phyloP scores from a whole-genome alignment of 2,888 invertebrate genomes.

The Lacanobia oleracea region DNA sequence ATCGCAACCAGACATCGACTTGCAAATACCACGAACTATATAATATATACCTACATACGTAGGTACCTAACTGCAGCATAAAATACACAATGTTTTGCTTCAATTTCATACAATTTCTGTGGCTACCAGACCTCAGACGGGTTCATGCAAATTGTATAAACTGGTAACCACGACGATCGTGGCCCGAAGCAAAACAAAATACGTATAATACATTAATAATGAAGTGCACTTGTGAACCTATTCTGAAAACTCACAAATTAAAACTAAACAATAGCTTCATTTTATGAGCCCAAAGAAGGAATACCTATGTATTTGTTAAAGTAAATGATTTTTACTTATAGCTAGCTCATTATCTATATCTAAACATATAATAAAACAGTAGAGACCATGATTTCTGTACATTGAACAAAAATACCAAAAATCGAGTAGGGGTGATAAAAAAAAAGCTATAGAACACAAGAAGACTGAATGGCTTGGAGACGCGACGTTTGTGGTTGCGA shows the following conservation, averaged over 20 bases:
- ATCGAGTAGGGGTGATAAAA: too few relatives aligned
- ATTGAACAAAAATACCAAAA: too few relatives aligned
- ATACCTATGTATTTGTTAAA: not conserved
- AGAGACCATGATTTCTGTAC: too few relatives aligned
- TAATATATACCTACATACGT: not conserved
- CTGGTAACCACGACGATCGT: conserved; percentile 34
- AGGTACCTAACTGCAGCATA: not conserved
- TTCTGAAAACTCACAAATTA: conserved; percentile 29
- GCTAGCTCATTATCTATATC: too few relatives aligned
- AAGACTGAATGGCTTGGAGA: too few relatives aligned
- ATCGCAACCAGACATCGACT: conserved; percentile 33
- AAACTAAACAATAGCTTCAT: conserved; percentile 10
- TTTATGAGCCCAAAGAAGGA: not conserved
- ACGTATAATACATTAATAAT: conserved; percentile 40
- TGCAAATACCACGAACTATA: conserved; percentile 37
- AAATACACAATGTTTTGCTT: conserved; percentile 49
- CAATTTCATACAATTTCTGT: conserved; percentile 48
- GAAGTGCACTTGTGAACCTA: conserved; percentile 33
- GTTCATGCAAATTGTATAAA: conserved; percentile 49
- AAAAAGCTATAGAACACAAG: too few relatives aligned
- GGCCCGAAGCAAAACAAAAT: conserved; percentile 35
- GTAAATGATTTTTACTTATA: not conserved
- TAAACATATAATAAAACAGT: too few relatives aligned
- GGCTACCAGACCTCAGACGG: conserved; percentile 33
- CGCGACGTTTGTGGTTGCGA: too few relatives aligned